These are phyloP conservation scores for Bombycilla garrulus DNA, from an alignment of 2,113 vertebrate genomes.

Conservation along the genomic window DNA sequence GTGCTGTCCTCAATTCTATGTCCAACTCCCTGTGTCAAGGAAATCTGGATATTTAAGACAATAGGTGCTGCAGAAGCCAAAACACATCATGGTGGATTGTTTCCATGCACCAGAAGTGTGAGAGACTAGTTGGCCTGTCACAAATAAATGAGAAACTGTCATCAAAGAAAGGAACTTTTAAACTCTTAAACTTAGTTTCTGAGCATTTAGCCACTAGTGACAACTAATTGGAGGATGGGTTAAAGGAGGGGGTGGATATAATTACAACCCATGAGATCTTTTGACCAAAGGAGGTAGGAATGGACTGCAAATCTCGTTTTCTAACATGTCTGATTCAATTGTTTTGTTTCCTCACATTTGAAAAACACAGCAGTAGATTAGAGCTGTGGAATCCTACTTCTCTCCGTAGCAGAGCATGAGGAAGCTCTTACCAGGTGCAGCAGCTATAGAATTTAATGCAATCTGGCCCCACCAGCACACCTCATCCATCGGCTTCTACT, in stretches of 20 bases:
- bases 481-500: background rate
- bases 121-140: background rate
- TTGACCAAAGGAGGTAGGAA: background rate
- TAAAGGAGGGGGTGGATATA: background rate
- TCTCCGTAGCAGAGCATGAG: background rate
- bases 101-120: background rate
- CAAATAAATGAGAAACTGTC: background rate
- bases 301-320: background rate
- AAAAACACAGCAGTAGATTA: background rate
- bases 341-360: background rate
- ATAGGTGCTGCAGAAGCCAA: background rate
- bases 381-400: background rate
- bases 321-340: background rate
- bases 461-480: background rate
- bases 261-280: background rate
- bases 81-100: background rate
- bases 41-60: background rate
- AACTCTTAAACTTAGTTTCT: background rate
- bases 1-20: background rate
- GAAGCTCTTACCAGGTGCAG: background rate
- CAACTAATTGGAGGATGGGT: background rate
- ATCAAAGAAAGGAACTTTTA: background rate
- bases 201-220: background rate
- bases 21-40: background rate
- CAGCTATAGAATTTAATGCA: rapidly evolving